Base-by-base conservation (phyloP, 2,113 vertebrate genomes). In the Castor canadensis region DNA sequence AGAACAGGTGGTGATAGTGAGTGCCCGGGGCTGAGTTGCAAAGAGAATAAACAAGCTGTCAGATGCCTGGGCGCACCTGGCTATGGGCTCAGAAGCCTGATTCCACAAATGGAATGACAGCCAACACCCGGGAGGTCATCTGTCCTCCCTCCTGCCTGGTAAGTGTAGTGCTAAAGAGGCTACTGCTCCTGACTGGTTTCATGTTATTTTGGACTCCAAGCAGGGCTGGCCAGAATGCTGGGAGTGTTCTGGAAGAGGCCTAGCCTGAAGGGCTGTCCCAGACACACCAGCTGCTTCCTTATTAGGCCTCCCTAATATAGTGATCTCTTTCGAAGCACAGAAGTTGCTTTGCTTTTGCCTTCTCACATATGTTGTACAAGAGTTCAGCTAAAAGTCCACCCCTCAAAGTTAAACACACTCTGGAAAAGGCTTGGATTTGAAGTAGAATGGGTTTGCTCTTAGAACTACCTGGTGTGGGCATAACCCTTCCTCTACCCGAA, bases 221-320 rank as follows among this genome's bases (percentile, higher is more conserved):
- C 15, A 58, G 93, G 95, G 60, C 89, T 88, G 92, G 89, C 76
- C 67, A 66, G 88, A 76, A 62, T 32, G 79, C 45, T 80, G 45
- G 77, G 94, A 82, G 95, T 83, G 76, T 94, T 94, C 49, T 90
- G 35, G 40, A 89, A 96, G 95, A 73, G 83, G 79, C 54, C 38
- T 32, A 32, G 82, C 38, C 87, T 91, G 30, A 54, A 96, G 73
- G 83, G 73, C 77, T 95, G 79, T 56, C 73, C 87, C 88, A 95
- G 96, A 96, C 96, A 95, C 85, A 95, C 87, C 97, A 95, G 94
- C 85, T 91, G 96, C 87, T 95, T 93, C 76, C 94, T 90, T 75
- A 71, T 72, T 87, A 89, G 94, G 56, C 58, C 28, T 95, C 58
- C 79, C 86, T 76, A 94, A 95, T 87, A 92, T 62, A 96, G 91